Percentiles rank a stretch among this genome's conserved stretches.
Evolutionary conservation across 2,797 vertebrate species (phyloP).

Genomic region (Neostethus bicornis): DNA sequence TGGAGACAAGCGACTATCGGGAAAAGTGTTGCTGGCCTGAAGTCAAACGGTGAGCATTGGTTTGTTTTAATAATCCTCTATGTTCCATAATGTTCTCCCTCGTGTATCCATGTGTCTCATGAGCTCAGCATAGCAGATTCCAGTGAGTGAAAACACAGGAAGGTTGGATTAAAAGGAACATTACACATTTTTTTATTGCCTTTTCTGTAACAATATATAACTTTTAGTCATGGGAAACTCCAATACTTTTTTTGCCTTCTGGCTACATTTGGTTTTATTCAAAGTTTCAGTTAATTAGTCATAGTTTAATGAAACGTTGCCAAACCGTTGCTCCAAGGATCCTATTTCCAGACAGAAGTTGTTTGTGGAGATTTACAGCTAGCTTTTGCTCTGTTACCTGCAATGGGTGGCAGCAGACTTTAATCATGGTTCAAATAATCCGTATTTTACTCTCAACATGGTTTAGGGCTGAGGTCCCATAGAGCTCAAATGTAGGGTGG

Average conservation of each 20-base stretch:
- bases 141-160: constrained; percentile 39
- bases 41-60: constrained; percentile 56
- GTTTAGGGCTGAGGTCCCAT: constrained; percentile 22
- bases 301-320: constrained; percentile 46
- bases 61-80: neutral
- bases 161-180: constrained; percentile 23
- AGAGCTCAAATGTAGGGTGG: constrained; percentile 31
- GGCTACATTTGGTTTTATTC: constrained; percentile 44
- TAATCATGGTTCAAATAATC: constrained; percentile 52
- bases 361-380: constrained; percentile 51
- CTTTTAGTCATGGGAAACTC: constrained; percentile 64
- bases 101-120: constrained; percentile 4
- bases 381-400: constrained; percentile 32
- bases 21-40: constrained; percentile 71
- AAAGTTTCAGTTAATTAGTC: constrained; percentile 54
- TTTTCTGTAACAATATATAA: constrained; percentile 49
- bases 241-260: constrained; percentile 51
- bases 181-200: constrained; percentile 26
- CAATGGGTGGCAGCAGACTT: constrained; percentile 19
- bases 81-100: neutral
- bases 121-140: constrained; percentile 24
- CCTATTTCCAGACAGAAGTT: constrained; percentile 52
- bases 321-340: constrained; percentile 36
- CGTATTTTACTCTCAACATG: constrained; percentile 47
- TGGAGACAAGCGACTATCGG: constrained; percentile 60